Conservation (phyloP, 1,140 invertebrate species). For the Panulirus ornatus region DNA sequence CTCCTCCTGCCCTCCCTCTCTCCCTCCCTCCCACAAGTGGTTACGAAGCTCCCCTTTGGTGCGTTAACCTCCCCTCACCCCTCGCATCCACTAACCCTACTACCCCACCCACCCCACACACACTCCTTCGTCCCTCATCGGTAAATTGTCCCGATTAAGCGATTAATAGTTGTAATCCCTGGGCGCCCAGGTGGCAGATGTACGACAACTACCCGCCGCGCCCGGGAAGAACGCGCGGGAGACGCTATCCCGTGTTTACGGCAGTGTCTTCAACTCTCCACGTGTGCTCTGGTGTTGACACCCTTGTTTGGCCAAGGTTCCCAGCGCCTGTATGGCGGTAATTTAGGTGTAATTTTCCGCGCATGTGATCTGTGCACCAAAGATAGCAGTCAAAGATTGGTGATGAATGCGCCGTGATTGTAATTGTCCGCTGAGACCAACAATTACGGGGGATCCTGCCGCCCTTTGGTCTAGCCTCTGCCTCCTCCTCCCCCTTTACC, state of each 20-base stretch:
- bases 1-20: neutral
- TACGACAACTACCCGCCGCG: neutral
- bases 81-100: no score
- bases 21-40: neutral
- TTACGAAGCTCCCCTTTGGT: no score
- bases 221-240: neutral
- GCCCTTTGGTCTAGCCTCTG: neutral
- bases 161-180: constrained; percentile 61
- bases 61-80: no score
- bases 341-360: constrained; percentile 29
- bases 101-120: neutral
- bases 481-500: no score
- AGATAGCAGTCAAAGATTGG: constrained; percentile 62
- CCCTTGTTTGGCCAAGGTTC: neutral
- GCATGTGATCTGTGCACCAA: constrained; percentile 58
- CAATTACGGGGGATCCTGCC: constrained; percentile 8
- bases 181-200: constrained; percentile 19
- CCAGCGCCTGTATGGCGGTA: neutral
- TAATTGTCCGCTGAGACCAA: constrained; percentile 49
- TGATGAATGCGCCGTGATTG: constrained; percentile 54
- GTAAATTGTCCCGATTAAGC: constrained; percentile 60
- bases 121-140: constrained; percentile 17
- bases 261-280: neutral
- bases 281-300: neutral
- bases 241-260: neutral